Conservation (phyloP, 1,140 invertebrate genomes). For the Phymastichus coffea region DNA sequence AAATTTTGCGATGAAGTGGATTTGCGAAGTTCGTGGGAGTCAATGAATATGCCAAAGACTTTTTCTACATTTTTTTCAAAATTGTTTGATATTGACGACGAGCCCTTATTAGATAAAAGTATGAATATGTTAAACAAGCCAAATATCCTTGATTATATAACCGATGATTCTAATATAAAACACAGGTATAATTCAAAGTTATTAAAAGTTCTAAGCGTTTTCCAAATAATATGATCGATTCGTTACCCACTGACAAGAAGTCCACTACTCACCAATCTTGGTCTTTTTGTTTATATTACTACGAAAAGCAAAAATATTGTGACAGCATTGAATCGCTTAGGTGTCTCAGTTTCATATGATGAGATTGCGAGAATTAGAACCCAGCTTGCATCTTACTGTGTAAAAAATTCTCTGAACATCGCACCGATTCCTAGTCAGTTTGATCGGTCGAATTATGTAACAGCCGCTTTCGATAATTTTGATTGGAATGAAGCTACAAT, state of each 20-base stretch:
- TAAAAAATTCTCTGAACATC: background rate
- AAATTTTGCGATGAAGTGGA: slow-evolving; percentile 1
- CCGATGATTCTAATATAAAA: background rate
- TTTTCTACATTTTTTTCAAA: background rate
- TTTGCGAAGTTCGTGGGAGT: background rate
- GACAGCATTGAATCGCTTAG: background rate
- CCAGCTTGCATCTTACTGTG: background rate
- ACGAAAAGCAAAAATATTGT: slow-evolving; percentile 1
- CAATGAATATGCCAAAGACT: background rate
- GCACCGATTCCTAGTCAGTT: slow-evolving; percentile 1
- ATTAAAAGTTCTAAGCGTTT: background rate
- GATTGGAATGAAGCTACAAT: slow-evolving; percentile 1
- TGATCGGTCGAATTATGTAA: background rate
- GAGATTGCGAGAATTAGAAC: slow-evolving; percentile 1
- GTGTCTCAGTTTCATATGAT: slow-evolving; percentile 1
- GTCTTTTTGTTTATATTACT: background rate
- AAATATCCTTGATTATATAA: background rate
- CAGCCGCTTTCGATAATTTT: slow-evolving; percentile 5
- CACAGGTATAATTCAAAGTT: background rate
- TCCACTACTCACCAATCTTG: background rate
- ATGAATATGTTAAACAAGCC: background rate
- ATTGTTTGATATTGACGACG: background rate
- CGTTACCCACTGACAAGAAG: background rate
- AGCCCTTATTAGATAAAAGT: background rate
- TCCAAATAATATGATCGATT: background rate